These are phyloP conservation scores for Thinocorus orbignyianus DNA, from an alignment of 2,113 vertebrate genomes.

Conservation along the genomic window DNA sequence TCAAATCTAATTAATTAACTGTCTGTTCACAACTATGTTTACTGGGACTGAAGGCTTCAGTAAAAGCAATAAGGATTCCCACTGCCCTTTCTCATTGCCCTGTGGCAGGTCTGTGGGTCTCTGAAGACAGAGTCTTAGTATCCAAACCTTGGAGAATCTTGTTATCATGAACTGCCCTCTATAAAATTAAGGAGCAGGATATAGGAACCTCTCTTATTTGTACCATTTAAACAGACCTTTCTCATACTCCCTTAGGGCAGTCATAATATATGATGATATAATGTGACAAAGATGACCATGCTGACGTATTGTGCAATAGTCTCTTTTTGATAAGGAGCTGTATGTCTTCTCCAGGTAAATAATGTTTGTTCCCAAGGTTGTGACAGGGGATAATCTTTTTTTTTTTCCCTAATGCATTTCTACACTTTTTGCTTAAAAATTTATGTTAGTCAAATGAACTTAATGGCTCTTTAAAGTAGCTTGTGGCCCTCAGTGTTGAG, in stretches of 20 bases:
- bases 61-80: neutral
- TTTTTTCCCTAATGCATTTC: neutral
- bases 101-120: neutral
- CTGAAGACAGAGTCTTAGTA: neutral
- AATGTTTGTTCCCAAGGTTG: neutral
- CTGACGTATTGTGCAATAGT: neutral
- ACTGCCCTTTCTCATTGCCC: neutral
- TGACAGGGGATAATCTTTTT: neutral
- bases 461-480: neutral
- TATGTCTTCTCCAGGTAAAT: neutral
- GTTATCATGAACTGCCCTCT: neutral
- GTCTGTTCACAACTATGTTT: neutral
- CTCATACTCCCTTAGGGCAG: neutral
- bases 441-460: neutral
- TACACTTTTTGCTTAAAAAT: neutral
- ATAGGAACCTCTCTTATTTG: accelerated
- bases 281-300: neutral
- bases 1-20: neutral
- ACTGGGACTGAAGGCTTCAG: neutral
- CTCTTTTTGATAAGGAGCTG: neutral
- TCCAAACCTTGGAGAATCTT: neutral
- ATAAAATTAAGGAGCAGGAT: neutral
- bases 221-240: neutral
- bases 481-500: neutral
- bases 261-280: neutral